A percentile compares a stretch with the other conserved stretches of the same genome.
Evolutionary conservation across 2,113 vertebrate genomes (phyloP).

Genomic region (Triplophysa dalaica): DNA sequence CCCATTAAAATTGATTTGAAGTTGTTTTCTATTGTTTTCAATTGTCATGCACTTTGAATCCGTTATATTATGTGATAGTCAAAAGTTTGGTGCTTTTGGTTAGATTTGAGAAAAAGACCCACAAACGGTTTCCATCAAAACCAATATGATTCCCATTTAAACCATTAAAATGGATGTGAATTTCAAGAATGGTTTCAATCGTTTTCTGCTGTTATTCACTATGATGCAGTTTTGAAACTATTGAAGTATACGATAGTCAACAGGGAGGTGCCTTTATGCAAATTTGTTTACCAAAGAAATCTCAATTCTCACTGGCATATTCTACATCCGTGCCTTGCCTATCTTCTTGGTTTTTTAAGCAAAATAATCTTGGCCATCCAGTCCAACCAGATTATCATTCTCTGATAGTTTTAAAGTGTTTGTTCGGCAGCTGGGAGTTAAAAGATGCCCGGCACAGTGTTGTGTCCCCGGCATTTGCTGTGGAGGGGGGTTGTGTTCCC

Average conservation of each 20-base stretch:
- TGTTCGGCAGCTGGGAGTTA: background rate
- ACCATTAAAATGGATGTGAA: too few species aligned
- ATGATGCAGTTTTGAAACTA: background rate
- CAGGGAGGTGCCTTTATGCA: slow-evolving; percentile 19
- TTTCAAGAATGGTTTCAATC: too few species aligned
- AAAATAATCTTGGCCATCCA: slow-evolving; percentile 1
- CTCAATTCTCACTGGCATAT: background rate
- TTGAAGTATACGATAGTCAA: slow-evolving; percentile 10
- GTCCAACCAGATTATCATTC: slow-evolving; percentile 3
- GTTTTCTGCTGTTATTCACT: too few species aligned
- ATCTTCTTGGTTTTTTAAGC: background rate
- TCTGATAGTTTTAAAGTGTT: background rate
- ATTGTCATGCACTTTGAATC: too few species aligned
- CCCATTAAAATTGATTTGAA: background rate
- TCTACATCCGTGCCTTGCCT: background rate
- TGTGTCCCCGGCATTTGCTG: background rate
- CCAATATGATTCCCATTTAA: too few species aligned
- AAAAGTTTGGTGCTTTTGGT: too few species aligned
- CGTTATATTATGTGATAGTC: too few species aligned
- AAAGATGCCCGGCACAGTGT: background rate
- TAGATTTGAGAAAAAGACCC: too few species aligned
- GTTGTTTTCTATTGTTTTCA: too few species aligned
- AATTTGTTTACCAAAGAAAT: background rate
- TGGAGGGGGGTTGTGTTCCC: slow-evolving; percentile 33
- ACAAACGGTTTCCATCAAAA: too few species aligned